Evolutionary conservation across 2,888 invertebrate species (phyloP), one percentile per base, ranked within the genome.

Genomic region (Apomyelois bistriatella): DNA sequence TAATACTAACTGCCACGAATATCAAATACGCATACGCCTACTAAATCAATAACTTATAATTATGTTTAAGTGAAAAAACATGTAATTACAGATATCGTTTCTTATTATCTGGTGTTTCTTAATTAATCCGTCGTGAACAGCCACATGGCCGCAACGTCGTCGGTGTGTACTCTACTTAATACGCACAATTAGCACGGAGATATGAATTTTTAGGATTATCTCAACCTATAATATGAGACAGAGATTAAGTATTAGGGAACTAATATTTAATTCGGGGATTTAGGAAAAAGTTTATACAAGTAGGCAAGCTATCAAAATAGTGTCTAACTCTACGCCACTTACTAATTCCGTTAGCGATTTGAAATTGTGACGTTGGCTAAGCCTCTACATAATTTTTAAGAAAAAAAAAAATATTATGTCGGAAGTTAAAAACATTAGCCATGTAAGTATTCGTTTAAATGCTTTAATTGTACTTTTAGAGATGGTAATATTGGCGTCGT

Each of bases 111-210:
- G 62, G 58, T 54, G 58, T 66, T 73, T 71, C 76, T 74, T 69
- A 72, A 72, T 72, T 64, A 59, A 67, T 69, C 54, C 55, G 61
- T 62, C 72, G 68, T 70, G 77, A 75, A 41, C 22, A 4, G 41
- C 56, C 55, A n/a, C 32, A 15, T 38, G 40, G 17, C 28, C 32
- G 30, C 5, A n/a, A 6, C 62, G 54, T 67, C 53, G 57, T 49
- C 55, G 60, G 54, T 68, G 67, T 74, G 61, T 64, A 60, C 61
- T 37, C 51, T 63, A 53, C 54, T 53, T 59, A 69, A 72, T 78
- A 74, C 68, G 58, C 37, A 56, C 64, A 65, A 74, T 74, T 74
- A 71, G 66, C 65, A 58, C 37, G 60, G 56, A 59, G 62, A 61
- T 63, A 67, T 61, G 64, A 64, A 32, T 9, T 32, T 7, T 41